Evolutionary conservation across 2,113 vertebrate species (phyloP), one percentile per base, ranked within the genome.

Genomic region (Podilymbus podiceps): DNA sequence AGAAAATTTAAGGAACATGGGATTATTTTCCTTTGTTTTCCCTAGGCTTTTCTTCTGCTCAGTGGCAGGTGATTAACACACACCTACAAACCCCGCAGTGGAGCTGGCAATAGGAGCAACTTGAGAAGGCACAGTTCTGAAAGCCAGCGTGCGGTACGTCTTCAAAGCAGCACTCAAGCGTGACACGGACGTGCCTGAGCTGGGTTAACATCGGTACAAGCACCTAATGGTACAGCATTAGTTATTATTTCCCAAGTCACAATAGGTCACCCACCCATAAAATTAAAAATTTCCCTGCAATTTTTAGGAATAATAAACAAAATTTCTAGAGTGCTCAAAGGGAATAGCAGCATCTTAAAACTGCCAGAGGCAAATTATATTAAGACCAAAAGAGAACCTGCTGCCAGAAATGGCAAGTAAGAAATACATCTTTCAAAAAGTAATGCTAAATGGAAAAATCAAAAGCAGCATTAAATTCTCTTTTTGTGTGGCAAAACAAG

Each of bases 361-460:
- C 7, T 35, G 30, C 23, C 12, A 75, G 46, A 78, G 23, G 33
- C 28, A 80, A 88, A 78, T 47, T 24, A 72, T 44, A 77, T 21
- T 50, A 88, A 76, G 46, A 88, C 66, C 30, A 80, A 60, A 90
- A 86, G 55, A 10, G 17, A 92, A 77, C 15, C 12, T 4, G 1
- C 13, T 58, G 35, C 42, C 71, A 69, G 1, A 31, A 15, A 77
- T 1, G 6, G 4, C 0, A 0, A 83, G 44, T 38, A 66, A 88
- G 50, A 92, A 76, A 76, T 20, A 40, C 0, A 1, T 40, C 3
- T 89, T 90, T 83, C 55, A 55, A 74, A 89, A 50, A 69, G n/a
- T 42, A 83, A 77, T 27, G 42, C 25, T 77, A 77, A 85, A 60
- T 25, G 27, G 27, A 79, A 91, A 76, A 88, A 49, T 47, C 28